phyloP scores from a whole-genome alignment of 2,113 vertebrate species.

The Callospermophilus lateralis region DNA sequence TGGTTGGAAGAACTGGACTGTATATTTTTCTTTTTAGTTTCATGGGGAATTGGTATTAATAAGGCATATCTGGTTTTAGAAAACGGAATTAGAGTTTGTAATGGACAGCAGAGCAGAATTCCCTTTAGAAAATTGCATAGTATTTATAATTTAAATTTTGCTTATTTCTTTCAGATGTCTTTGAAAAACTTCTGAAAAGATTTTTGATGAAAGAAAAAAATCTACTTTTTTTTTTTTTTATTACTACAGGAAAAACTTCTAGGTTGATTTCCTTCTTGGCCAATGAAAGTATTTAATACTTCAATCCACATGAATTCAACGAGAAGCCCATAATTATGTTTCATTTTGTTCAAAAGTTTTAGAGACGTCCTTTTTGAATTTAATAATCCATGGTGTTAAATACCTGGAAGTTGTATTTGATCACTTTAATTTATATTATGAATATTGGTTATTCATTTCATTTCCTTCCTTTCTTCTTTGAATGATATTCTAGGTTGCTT shows the following conservation, averaged over 20 bases:
- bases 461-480: not conserved
- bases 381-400: slow-evolving; percentile 63
- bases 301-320: slow-evolving; percentile 15
- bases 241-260: slow-evolving; percentile 24
- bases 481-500: slow-evolving; percentile 54
- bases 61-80: slow-evolving; percentile 40
- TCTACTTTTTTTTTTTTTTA: not conserved
- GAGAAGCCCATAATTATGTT: not conserved
- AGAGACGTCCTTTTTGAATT: slow-evolving; percentile 56
- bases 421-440: slow-evolving; percentile 66
- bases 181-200: slow-evolving; percentile 61
- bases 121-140: slow-evolving; percentile 36
- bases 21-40: slow-evolving; percentile 58
- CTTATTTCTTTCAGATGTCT: slow-evolving; percentile 59
- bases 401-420: slow-evolving; percentile 64
- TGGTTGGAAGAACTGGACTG: slow-evolving; percentile 22
- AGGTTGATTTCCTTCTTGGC: slow-evolving; percentile 53
- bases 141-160: slow-evolving; percentile 64
- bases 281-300: slow-evolving; percentile 46
- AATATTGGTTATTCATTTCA: slow-evolving; percentile 63
- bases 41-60: not conserved
- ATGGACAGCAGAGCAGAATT: not conserved
- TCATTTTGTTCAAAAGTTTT: slow-evolving; percentile 65
- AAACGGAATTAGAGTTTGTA: slow-evolving; percentile 34
- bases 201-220: slow-evolving; percentile 59